phyloP scores from a whole-genome alignment of 1,140 invertebrate species.

The Magallana angulata region DNA sequence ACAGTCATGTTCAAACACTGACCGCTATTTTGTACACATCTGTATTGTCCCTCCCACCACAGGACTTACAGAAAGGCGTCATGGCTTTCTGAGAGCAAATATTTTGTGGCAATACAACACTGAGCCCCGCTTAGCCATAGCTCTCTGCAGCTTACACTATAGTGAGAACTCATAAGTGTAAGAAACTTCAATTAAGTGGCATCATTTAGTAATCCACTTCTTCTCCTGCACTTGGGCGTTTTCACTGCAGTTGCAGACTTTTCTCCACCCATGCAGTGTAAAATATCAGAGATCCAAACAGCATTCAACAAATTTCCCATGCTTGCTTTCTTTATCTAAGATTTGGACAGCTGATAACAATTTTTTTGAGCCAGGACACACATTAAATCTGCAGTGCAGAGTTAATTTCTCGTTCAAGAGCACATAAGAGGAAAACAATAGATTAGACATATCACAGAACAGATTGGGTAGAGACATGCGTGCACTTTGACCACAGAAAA shows the following conservation, averaged over 20 bases:
- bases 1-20: slow-evolving; percentile 30
- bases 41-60: slow-evolving; percentile 6
- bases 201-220: background rate
- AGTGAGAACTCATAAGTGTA: background rate
- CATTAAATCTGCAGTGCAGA: background rate
- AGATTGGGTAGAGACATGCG: background rate
- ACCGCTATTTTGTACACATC: slow-evolving; percentile 30
- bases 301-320: background rate
- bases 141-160: background rate
- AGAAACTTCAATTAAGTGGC: background rate
- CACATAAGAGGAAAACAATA: no score
- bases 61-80: background rate
- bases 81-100: background rate
- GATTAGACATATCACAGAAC: background rate
- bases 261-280: background rate
- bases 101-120: background rate
- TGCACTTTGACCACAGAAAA: background rate
- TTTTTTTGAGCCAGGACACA: background rate
- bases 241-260: background rate
- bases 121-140: no score
- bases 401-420: background rate
- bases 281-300: background rate
- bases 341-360: background rate
- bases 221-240: background rate
- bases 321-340: background rate